Base-by-base conservation (phyloP, 1,140 invertebrate species). In the Coptotermes formosanus region DNA sequence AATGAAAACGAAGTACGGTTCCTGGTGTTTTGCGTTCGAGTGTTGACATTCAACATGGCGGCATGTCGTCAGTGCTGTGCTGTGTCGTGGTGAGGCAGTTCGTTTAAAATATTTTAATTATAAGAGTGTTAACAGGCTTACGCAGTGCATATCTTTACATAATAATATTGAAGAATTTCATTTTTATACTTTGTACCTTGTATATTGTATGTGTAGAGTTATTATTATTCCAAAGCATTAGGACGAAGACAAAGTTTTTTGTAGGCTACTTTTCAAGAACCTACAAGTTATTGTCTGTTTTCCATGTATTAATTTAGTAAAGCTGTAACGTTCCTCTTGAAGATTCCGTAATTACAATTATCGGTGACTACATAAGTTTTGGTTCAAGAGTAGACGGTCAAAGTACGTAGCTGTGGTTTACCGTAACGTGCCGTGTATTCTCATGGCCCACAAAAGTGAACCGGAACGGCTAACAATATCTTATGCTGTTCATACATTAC, bases 31-130 rank as follows among this genome's bases (percentile, higher is more conserved):
- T 30, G 64, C 30, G 64, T 59, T 84, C 64, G 85, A 87, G 44
- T 88, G 88, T 88, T 93, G 92, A 94, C 93, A 94, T 93, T 93
- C 94, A 96, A 96, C 95, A 97, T 97, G 96, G 96, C 96, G 96
- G 96, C 95, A 96, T 96, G 95, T 96, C 95, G 95, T 96, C 96
- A 96, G 96, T 96, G 95, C 95, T 95, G 94, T 96, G 96, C 95
- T 96, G 95, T 96, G 95, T 96, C 95, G 95, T 96, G 96, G 96
- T 96, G 91, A 94, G 94, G 93, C 89, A 82, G 82, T 82, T 82
- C 9, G 11, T 32, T 82, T 25, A 32, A 45, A 82, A 82, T 86
- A 82, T 48, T 86, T 82, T 32, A 23, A 64, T 85, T 11, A 64
- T 55, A 44, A 87, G 21, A 30, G 25, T 81, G 69, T 84, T 43